Conservation (phyloP, 2,797 vertebrate genomes). For the Scarus forsteni region DNA sequence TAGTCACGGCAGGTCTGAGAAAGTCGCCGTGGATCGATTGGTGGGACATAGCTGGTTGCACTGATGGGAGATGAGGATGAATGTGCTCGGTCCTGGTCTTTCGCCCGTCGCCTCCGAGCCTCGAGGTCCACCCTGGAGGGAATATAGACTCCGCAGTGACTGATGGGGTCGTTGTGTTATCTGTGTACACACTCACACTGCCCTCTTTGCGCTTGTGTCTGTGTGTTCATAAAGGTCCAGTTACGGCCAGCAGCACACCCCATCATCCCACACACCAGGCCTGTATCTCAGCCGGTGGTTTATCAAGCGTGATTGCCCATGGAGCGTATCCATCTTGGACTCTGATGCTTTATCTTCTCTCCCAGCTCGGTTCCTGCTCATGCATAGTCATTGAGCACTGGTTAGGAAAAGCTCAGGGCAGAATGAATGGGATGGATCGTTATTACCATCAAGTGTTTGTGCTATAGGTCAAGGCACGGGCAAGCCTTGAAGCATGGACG, state of each 20-base stretch:
- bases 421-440: constrained; percentile 44
- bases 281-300: constrained; percentile 10
- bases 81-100: constrained; percentile 21
- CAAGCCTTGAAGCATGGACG: constrained; percentile 7
- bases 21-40: constrained; percentile 32
- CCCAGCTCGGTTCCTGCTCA: constrained; percentile 39
- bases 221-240: constrained; percentile 17
- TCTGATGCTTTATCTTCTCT: constrained; percentile 15
- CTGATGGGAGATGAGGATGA: constrained; percentile 11
- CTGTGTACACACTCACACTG: constrained; percentile 11
- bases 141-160: constrained; percentile 43
- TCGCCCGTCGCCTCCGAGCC: constrained; percentile 1
- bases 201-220: constrained; percentile 4
- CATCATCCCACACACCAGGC: constrained; percentile 36
- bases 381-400: constrained; percentile 58
- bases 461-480: constrained; percentile 31
- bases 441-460: constrained; percentile 26
- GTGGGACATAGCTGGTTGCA: not conserved
- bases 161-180: constrained; percentile 26
- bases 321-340: constrained; percentile 34
- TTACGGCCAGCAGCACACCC: constrained; percentile 7
- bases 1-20: constrained; percentile 13
- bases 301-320: constrained; percentile 35
- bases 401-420: constrained; percentile 42
- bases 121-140: constrained; percentile 5